Evolutionary conservation across 2,797 vertebrate species (phyloP).

Genomic region (Steatocranus sp.): DNA sequence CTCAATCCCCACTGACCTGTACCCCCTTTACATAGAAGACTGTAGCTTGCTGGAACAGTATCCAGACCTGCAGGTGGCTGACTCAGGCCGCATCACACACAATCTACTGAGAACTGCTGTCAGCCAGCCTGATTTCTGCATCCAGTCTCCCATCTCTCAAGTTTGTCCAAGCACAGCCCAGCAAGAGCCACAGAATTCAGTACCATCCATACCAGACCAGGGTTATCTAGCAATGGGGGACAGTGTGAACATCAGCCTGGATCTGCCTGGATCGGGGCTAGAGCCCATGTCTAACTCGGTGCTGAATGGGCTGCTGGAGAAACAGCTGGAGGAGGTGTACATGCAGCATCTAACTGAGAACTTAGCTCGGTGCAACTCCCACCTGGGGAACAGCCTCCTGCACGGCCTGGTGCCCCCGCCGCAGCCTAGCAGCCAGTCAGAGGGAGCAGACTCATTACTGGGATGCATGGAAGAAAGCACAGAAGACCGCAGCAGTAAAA

Average conservation of each 20-base stretch:
- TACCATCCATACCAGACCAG: constrained; percentile 41
- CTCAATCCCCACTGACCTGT: constrained; percentile 23
- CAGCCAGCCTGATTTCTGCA: background rate
- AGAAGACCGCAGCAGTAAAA: background rate
- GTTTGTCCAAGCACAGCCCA: background rate
- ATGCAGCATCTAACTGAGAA: constrained; percentile 87
- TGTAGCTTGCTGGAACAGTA: constrained; percentile 65
- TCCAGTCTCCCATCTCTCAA: background rate
- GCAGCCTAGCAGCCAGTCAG: constrained; percentile 19
- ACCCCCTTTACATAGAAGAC: constrained; percentile 6
- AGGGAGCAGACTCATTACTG: constrained; percentile 44
- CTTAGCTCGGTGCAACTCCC: constrained; percentile 72
- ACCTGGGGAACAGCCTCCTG: constrained; percentile 66
- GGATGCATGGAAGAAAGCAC: constrained; percentile 18
- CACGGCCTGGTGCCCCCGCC: constrained; percentile 60
- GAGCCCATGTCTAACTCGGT: constrained; percentile 84
- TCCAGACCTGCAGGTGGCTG: constrained; percentile 65
- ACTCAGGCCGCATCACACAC: constrained; percentile 34
- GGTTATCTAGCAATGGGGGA: constrained; percentile 63
- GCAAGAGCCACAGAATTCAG: background rate
- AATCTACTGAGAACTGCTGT: background rate
- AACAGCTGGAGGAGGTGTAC: constrained; percentile 85
- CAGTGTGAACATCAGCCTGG: constrained; percentile 37
- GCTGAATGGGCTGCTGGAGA: constrained; percentile 85
- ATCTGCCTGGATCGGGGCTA: constrained; percentile 26